Evolutionary conservation across 2,888 invertebrate genomes (phyloP), one percentile per base, ranked within the genome.

Genomic region (Cheilosia urbana): DNA sequence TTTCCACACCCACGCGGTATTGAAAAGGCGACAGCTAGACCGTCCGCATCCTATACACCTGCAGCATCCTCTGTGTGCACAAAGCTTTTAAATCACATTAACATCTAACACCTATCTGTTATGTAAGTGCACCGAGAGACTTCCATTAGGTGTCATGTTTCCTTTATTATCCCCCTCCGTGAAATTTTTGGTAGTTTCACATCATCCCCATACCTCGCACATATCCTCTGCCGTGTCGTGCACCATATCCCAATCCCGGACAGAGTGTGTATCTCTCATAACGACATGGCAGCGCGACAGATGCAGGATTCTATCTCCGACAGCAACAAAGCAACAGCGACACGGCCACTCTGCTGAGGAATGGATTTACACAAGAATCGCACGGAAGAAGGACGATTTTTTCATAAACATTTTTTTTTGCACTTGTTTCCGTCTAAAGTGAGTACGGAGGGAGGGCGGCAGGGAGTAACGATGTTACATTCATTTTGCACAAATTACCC

Each of bases 51-150:
- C 6, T 42, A 51, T 78, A 69, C 78, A 72, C 58, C 47, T 42
- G 13, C 24, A 40, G 34, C 66, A 78, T 69, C 73, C 21, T 75
- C 65, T 73, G 80, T 58, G 78, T 72, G 68, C 68, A 69, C 69
- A 80, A 84, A 80, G 80, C 84, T 84, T 80, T 84, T 84, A 84
- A 84, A 84, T 84, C 84, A 84, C 84, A 80, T 83, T 83, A 83
- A 83, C 83, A 83, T 79, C 83, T 73, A 83, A 83, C 83, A 83
- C 83, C 83, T 80, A 79, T 80, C 51, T 73, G 71, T 34, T 84
- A 49, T 84, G 75, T 80, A 47, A 84, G 80, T 80, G 80, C 80
- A 80, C 75, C 80, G 30, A 84, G 84, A 80, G 80, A 75, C 75
- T 75, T 84, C 84, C 84, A 84, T 84, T 84, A 84, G 80, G 73